A percentile compares a stretch with the other conserved stretches of the same genome.
Conservation (phyloP, 92 coral and sea anemone genomes). For the Desmophyllum pertusum region DNA sequence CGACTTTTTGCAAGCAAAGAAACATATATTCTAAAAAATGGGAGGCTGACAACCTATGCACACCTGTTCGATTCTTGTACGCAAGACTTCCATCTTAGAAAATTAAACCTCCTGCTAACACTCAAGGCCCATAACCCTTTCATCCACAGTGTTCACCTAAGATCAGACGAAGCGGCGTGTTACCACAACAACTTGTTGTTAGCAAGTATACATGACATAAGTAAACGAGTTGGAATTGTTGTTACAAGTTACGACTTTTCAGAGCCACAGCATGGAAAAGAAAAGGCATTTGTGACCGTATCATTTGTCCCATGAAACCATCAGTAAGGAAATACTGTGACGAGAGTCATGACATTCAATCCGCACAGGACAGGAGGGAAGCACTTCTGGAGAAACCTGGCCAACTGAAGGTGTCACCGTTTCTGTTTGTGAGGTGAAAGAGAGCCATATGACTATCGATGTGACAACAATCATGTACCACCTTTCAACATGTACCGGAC, state of each 20-base stretch:
- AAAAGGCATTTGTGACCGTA: constrained; percentile 62
- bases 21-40: too few relatives aligned
- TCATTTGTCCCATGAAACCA: constrained; percentile 63
- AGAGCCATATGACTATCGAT: constrained; percentile 27
- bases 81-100: constrained; percentile 69
- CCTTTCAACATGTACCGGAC: constrained; percentile 58
- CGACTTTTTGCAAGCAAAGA: constrained; percentile 38
- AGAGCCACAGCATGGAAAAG: constrained; percentile 73
- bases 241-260: constrained; percentile 56
- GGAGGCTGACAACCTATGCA: constrained; percentile 31
- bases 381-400: constrained; percentile 61
- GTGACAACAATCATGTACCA: constrained; percentile 54
- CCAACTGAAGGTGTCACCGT: constrained; percentile 62
- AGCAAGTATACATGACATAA: constrained; percentile 45
- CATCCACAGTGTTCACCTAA: constrained; percentile 36
- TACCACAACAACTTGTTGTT: constrained; percentile 61
- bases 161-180: constrained; percentile 73
- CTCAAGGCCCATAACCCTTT: constrained; percentile 49
- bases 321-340: constrained; percentile 50
- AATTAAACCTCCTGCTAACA: constrained; percentile 42
- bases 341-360: constrained; percentile 60
- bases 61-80: constrained; percentile 68
- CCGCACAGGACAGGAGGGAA: constrained; percentile 59
- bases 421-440: constrained; percentile 56
- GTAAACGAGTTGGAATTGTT: constrained; percentile 47